Conservation (phyloP, 2,888 invertebrate species). For the Nematopogon swammerdamellus region DNA sequence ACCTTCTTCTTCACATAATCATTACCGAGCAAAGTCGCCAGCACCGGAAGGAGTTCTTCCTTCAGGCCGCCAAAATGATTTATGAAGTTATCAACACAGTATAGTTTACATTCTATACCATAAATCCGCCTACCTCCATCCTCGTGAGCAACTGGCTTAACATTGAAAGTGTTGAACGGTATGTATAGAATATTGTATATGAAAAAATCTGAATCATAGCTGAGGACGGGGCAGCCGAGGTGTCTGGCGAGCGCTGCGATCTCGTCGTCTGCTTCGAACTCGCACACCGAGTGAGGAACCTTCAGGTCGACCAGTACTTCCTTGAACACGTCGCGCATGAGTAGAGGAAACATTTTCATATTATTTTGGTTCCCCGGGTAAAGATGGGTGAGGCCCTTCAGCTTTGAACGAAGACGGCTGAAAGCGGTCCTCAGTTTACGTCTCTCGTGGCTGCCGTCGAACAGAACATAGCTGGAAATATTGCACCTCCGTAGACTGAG, state of each 20-base stretch:
- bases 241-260: slow-evolving; percentile 78
- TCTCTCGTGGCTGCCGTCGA: slow-evolving; percentile 76
- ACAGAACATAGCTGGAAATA: slow-evolving; percentile 67
- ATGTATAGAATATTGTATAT: slow-evolving; percentile 83
- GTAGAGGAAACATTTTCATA: slow-evolving; percentile 67
- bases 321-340: slow-evolving; percentile 71
- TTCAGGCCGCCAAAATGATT: slow-evolving; percentile 63
- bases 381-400: slow-evolving; percentile 53
- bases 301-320: slow-evolving; percentile 64
- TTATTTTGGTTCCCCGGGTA: slow-evolving; percentile 53
- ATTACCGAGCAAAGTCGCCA: slow-evolving; percentile 84
- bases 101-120: slow-evolving; percentile 67
- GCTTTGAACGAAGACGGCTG: slow-evolving; percentile 56
- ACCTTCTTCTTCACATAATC: slow-evolving; percentile 73
- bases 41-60: slow-evolving; percentile 67
- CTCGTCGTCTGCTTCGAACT: slow-evolving; percentile 88
- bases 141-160: slow-evolving; percentile 30
- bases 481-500: slow-evolving; percentile 66
- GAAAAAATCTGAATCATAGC: slow-evolving; percentile 93
- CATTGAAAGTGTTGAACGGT: slow-evolving; percentile 66
- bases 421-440: slow-evolving; percentile 68
- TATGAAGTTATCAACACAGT: slow-evolving; percentile 66
- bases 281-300: slow-evolving; percentile 67
- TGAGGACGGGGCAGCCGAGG: slow-evolving; percentile 81
- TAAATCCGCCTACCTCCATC: slow-evolving; percentile 25